These are phyloP conservation scores for Stegophylla sp. DNA, from an alignment of 2,888 invertebrate genomes.

Conservation along the genomic window DNA sequence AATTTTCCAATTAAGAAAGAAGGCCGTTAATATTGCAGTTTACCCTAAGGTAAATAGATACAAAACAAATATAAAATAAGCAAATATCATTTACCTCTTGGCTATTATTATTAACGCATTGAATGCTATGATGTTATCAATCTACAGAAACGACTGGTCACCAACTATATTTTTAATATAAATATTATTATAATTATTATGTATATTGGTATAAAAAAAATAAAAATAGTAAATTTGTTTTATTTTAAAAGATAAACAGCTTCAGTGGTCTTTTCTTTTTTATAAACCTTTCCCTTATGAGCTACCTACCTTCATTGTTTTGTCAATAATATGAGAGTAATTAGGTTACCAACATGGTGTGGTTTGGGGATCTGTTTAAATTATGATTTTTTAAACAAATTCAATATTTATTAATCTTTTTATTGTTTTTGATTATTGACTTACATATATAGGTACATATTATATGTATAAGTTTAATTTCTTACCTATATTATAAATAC, in stretches of 20 bases:
- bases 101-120: slow-evolving; percentile 54
- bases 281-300: slow-evolving; percentile 57
- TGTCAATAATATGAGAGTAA: slow-evolving; percentile 21
- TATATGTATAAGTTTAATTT: too few relatives aligned
- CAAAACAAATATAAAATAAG: slow-evolving; percentile 59
- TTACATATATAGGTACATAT: not conserved
- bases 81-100: slow-evolving; percentile 52
- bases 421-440: not conserved
- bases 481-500: too few relatives aligned
- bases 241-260: slow-evolving; percentile 48
- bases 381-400: not conserved
- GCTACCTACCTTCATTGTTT: slow-evolving; percentile 53
- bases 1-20: slow-evolving; percentile 56
- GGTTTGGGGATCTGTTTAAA: slow-evolving; percentile 25
- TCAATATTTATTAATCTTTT: not conserved
- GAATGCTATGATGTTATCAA: slow-evolving; percentile 43
- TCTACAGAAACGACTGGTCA: slow-evolving; percentile 39
- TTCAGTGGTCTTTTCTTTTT: slow-evolving; percentile 56
- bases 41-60: slow-evolving; percentile 59
- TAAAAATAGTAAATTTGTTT: slow-evolving; percentile 55
- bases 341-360: slow-evolving; percentile 36
- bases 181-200: slow-evolving; percentile 49
- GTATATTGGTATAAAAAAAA: slow-evolving; percentile 52
- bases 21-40: slow-evolving; percentile 55
- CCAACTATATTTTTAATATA: slow-evolving; percentile 46